Conservation (phyloP, 2,113 vertebrate genomes). For the Cervus canadensis region DNA sequence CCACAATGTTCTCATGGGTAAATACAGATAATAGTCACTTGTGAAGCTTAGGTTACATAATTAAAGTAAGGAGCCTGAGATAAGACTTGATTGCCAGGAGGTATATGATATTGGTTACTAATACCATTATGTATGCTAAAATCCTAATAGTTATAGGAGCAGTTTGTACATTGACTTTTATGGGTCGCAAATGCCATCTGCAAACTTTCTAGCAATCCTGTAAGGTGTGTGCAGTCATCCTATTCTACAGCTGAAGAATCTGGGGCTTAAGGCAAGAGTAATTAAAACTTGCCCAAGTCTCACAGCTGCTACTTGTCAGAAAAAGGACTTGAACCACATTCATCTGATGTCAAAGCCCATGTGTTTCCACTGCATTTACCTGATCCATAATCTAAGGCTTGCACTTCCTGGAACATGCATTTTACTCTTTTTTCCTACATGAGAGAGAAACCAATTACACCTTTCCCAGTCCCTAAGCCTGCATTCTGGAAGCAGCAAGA, state of each 20-base stretch:
- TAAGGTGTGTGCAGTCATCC: neutral
- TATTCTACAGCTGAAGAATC: neutral
- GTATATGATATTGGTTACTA: neutral
- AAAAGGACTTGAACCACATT: neutral
- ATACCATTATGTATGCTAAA: neutral
- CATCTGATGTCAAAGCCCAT: neutral
- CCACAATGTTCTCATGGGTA: neutral
- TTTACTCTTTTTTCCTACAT: neutral
- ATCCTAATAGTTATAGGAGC: neutral
- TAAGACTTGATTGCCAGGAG: neutral
- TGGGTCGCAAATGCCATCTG: neutral
- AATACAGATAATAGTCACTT: neutral
- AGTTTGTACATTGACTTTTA: neutral
- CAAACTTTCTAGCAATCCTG: neutral
- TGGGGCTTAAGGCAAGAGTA: neutral
- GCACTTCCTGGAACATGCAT: neutral
- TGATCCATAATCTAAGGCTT: neutral
- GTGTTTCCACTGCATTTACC: neutral
- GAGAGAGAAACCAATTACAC: neutral
- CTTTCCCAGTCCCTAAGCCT: neutral
- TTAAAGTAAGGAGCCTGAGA: neutral
- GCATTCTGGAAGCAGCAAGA: neutral
- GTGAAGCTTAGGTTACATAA: neutral
- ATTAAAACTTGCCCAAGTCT: neutral
- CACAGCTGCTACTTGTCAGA: neutral